These are phyloP conservation scores for Choloepus hoffmanni DNA, from an alignment of 2,113 vertebrate genomes.

Conservation along the genomic window DNA sequence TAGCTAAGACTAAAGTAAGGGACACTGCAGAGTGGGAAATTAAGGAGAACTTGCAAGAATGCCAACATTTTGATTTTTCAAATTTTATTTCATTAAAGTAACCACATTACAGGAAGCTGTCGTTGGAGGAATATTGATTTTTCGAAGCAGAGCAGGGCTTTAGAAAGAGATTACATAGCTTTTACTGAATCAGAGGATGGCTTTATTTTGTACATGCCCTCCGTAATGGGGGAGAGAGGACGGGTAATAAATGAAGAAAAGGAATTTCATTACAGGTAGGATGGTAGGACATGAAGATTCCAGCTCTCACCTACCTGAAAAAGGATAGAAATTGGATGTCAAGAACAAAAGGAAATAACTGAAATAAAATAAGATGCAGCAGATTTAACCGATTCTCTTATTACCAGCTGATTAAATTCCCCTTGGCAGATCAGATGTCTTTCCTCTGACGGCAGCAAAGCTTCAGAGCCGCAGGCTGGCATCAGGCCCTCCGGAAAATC, in stretches of 20 bases:
- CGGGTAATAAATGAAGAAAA: constrained; percentile 24
- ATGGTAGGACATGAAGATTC: neutral
- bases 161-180: constrained; percentile 58
- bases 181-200: constrained; percentile 25
- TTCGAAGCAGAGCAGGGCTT: constrained; percentile 6
- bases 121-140: constrained; percentile 58
- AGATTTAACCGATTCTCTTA: neutral
- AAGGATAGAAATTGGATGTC: neutral
- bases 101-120: constrained; percentile 54
- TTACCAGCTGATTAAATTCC: neutral
- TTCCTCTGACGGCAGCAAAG: neutral
- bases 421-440: neutral
- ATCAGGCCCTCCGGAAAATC: too few species aligned
- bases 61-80: constrained; percentile 19
- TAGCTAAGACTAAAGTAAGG: neutral
- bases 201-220: neutral
- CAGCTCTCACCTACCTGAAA: neutral
- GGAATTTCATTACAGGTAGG: neutral
- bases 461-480: neutral
- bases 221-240: neutral
- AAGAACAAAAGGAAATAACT: constrained; percentile 9
- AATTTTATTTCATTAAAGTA: constrained; percentile 64
- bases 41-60: neutral
- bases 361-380: neutral
- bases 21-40: neutral